A percentile compares a stretch with the other conserved stretches of the same genome.
These are phyloP conservation scores for Callyntrura guangdongensis DNA, from an alignment of 2,888 invertebrate genomes.

Conservation along the genomic window DNA sequence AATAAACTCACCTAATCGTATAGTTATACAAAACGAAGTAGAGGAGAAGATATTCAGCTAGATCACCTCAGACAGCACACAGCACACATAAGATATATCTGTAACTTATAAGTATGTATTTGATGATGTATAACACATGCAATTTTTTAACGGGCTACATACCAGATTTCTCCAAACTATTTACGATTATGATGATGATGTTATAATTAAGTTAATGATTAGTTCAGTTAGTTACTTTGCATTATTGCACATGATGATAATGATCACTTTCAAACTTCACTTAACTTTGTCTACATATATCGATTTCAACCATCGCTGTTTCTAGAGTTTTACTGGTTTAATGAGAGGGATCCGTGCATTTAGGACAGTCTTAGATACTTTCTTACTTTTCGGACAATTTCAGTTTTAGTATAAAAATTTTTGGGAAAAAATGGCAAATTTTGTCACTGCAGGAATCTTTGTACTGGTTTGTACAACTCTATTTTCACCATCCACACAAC, in stretches of 20 bases:
- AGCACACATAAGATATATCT: too few relatives aligned
- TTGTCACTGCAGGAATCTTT: background rate
- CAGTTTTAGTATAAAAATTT: too few relatives aligned
- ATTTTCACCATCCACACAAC: background rate
- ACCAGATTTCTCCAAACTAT: slow-evolving; percentile 12
- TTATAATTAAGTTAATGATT: background rate
- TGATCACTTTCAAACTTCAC: background rate
- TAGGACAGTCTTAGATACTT: background rate
- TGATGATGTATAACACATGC: too few relatives aligned
- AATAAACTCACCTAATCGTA: too few relatives aligned
- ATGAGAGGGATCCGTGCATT: background rate
- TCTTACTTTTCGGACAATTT: background rate
- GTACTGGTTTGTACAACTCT: background rate
- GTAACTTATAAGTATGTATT: too few relatives aligned
- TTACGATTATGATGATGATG: background rate
- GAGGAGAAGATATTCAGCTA: too few relatives aligned
- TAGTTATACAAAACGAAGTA: too few relatives aligned
- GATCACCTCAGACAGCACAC: too few relatives aligned
- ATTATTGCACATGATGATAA: background rate
- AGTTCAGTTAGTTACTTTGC: background rate
- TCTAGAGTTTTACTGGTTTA: background rate
- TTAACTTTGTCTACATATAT: background rate
- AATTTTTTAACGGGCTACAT: too few relatives aligned
- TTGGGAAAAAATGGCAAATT: slow-evolving; percentile 1
- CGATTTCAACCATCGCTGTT: background rate